Base-by-base conservation (phyloP, 2,888 invertebrate species). In the Fragum fragum region DNA sequence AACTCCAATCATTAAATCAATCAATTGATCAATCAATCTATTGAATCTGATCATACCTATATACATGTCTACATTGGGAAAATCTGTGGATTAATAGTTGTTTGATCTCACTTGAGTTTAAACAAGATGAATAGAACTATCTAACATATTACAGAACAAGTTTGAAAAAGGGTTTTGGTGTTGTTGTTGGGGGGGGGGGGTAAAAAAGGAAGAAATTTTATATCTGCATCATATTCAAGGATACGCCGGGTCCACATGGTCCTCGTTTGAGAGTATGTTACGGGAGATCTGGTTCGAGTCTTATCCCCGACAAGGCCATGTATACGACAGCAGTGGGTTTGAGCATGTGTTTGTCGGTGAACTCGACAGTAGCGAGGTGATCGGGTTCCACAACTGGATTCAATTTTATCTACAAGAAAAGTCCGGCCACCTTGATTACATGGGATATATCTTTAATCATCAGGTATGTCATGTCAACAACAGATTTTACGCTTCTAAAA, bases 291-390 rank as follows among this genome's bases (percentile, higher is more conserved):
- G 95, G 95, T 95, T 95, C 88, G 96, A 96, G 23, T 95, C 97
- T 88, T 99, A 98, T 93, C 83, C 91, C 0, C 89, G 93, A 0
- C 88, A 87, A 96, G 98, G 81, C 96, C 97, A 36, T 96, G 91
- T 92, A 29, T 96, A 97, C 28, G 97, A 98, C 80, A 98, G 98
- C 89, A 97, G 97, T 55, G 98, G 98, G 0, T 98, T 98, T 93
- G 98, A 99, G 94, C 98, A 99, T 92, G 96, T 98, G 39, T 98
- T 98, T 94, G 96, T 98, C 1, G 97, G 98, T 0, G 98, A 99
- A 95, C 95, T 97, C 0, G 97, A 97, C 93, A 96, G 87, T 96
- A 96, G 59, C 26, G 85, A 86, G 23, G 96, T 98, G 29, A 96
- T 95, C 93, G 98, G 98, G 14, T 95, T 98, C 84, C 98, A 99